Base-by-base conservation (phyloP, 2,797 vertebrate species). In the Lerista edwardsae region DNA sequence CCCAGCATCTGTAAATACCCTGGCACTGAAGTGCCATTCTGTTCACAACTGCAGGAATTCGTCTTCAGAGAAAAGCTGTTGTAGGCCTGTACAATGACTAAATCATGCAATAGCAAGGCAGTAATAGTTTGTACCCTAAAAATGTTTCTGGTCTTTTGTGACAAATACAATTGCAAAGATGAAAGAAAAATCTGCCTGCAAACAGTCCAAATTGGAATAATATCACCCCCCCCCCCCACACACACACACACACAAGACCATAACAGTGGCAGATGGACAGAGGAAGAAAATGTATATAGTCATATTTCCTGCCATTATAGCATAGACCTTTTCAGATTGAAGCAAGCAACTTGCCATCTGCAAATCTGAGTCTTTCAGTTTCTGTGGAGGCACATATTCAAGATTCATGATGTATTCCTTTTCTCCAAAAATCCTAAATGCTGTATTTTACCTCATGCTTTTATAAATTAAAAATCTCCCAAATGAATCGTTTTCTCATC, bases 251-350 rank as follows among this genome's bases (percentile, higher is more conserved):
- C 90, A 29, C 51, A 88, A 93, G 91, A 92, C 90, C 92, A 34
- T 93, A 93, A 91, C 90, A 91, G 91, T 90, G 88, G 92, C 94
- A 96, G 94, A 94, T 95, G 93, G 94, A 94, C 93, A 94, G 90
- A 94, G 90, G 91, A 94, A 94, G 91, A 94, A 92, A 86, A 79
- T 87, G 90, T 93, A 93, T 59, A 61, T 92, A 91, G 93, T 94
- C 93, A 94, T 91, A 84, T 95, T 94, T 93, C 93, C 89, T 93
- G 90, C 91, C 89, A 85, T 93, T 91, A 87, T 89, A 87, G 80
- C 87, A 92, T 91, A 87, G 89, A 92, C 91, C 91, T 89, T 91
- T 93, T 93, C 94, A 94, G 90, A 93, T 89, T 91, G 92, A 86
- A 88, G 73, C 80, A 86, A 94, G 87, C 84, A 27, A 88, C 84